phyloP scores from a whole-genome alignment of 23 tunicate genomes.

The Trididemnum nubilum region DNA sequence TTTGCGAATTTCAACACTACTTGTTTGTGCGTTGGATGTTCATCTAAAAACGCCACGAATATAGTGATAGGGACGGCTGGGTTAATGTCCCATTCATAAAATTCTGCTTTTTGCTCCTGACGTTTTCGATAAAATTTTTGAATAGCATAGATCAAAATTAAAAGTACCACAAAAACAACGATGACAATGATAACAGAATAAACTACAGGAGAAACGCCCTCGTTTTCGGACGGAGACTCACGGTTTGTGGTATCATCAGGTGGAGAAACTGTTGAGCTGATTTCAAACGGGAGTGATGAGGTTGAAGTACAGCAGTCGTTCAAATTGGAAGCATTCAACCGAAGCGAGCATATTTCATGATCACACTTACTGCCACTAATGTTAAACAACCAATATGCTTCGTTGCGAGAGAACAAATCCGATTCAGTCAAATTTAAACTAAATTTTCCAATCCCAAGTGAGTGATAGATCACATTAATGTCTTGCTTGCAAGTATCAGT shows the following conservation, averaged over 20 bases:
- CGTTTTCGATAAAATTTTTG: not conserved
- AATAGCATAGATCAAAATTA: not conserved
- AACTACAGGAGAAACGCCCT: not conserved
- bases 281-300: not conserved
- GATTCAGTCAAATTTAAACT: not conserved
- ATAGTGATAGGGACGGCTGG: not conserved
- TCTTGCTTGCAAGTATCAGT: not conserved
- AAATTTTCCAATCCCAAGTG: not conserved
- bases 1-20: conserved; percentile 51
- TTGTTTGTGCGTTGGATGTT: conserved; percentile 51
- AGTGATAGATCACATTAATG: too few relatives aligned
- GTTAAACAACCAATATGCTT: not conserved
- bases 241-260: not conserved
- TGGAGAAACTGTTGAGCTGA: not conserved
- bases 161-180: not conserved
- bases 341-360: not conserved
- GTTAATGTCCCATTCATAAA: not conserved
- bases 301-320: not conserved
- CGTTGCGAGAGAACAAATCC: not conserved
- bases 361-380: not conserved
- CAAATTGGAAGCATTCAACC: not conserved
- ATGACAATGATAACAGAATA: not conserved
- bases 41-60: conserved; percentile 53
- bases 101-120: not conserved
- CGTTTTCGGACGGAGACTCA: not conserved